These are phyloP conservation scores for Crax fasciolata DNA, from an alignment of 2,797 vertebrate species.

Conservation along the genomic window DNA sequence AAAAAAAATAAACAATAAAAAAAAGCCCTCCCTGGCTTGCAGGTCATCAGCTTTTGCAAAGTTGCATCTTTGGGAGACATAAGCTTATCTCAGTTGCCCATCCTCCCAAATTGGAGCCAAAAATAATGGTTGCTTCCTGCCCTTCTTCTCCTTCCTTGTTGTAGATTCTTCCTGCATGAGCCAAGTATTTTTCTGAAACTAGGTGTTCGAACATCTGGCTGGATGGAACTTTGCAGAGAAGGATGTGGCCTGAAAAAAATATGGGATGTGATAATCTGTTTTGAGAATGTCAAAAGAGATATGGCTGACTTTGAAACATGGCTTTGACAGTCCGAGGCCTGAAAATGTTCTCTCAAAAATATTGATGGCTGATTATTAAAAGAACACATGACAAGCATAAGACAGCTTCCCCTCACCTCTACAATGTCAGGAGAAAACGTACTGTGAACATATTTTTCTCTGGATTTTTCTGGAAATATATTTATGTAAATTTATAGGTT, in stretches of 20 bases:
- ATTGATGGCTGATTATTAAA: background rate
- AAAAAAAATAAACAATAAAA: background rate
- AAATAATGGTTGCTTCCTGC: background rate
- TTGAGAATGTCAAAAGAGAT: background rate
- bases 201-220: background rate
- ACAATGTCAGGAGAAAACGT: background rate
- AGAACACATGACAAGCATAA: background rate
- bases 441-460: background rate
- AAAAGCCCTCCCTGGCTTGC: background rate
- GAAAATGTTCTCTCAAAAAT: slow-evolving; percentile 24
- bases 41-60: background rate
- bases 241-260: background rate
- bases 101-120: background rate
- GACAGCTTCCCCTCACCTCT: background rate
- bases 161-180: background rate
- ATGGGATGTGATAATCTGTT: background rate
- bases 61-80: background rate
- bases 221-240: background rate
- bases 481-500: background rate
- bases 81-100: background rate
- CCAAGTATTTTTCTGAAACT: background rate
- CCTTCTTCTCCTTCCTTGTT: background rate
- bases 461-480: background rate
- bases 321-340: background rate
- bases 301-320: background rate